These are phyloP conservation scores for Lanius ludovicianus DNA, from an alignment of 2,113 vertebrate genomes.

Conservation along the genomic window DNA sequence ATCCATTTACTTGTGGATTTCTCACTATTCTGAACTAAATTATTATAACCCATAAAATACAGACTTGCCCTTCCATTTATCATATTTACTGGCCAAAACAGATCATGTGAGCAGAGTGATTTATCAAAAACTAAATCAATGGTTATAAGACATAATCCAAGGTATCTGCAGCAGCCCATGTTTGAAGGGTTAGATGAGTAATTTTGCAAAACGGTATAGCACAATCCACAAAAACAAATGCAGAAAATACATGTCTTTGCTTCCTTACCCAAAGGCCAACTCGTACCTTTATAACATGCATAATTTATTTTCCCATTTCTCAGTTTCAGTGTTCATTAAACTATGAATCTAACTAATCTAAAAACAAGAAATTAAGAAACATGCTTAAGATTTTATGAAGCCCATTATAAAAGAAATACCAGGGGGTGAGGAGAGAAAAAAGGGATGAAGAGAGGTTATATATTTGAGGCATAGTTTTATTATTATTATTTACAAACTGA, in stretches of 20 bases:
- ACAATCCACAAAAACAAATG: background rate
- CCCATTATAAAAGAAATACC: background rate
- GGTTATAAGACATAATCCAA: background rate
- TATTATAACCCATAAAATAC: background rate
- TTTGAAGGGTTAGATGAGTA: background rate
- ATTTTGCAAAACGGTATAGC: background rate
- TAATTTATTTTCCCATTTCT: background rate
- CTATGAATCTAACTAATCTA: background rate
- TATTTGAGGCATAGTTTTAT: background rate
- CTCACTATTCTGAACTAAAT: background rate
- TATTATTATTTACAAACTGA: background rate
- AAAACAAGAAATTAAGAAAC: background rate
- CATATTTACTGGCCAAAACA: background rate
- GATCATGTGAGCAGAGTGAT: background rate
- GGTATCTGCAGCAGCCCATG: background rate
- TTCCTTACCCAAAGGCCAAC: background rate
- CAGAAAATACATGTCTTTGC: background rate
- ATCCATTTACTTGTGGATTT: background rate
- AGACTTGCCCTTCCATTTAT: background rate
- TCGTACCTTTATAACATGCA: background rate
- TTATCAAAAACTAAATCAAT: background rate
- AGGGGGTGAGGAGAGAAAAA: background rate
- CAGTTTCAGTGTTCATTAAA: background rate
- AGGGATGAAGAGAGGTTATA: background rate
- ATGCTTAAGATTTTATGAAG: background rate